Conservation (phyloP, 23 tunicate species). For the Styela plicata region DNA sequence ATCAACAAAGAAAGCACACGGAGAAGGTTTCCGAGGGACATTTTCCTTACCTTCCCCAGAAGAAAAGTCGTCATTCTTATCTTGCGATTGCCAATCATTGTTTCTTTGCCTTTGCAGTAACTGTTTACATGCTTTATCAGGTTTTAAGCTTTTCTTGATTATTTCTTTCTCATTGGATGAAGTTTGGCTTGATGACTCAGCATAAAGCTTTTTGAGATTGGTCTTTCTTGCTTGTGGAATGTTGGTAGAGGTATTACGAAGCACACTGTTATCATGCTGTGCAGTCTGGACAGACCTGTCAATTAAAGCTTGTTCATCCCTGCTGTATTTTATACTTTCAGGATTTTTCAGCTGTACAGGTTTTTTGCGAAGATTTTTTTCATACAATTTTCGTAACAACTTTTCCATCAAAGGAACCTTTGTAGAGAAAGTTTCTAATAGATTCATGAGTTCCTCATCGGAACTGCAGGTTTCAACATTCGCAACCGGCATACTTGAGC, state of each 20-base stretch:
- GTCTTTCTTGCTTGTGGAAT: not conserved
- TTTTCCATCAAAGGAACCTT: conserved; percentile 20
- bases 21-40: not conserved
- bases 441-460: conserved; percentile 23
- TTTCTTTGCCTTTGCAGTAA: not conserved
- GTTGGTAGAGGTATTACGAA: not conserved
- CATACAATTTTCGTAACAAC: conserved; percentile 23
- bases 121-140: not conserved
- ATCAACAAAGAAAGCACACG: conserved; percentile 28
- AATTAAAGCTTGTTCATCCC: not conserved
- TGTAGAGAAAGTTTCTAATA: not conserved
- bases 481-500: not conserved
- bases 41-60: not conserved
- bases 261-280: not conserved
- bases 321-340: not conserved
- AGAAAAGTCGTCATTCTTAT: too few species aligned
- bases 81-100: not conserved
- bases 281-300: conserved; percentile 6
- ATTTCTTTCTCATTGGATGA: not conserved
- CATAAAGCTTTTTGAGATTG: not conserved
- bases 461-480: not conserved
- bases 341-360: not conserved
- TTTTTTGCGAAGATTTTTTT: not conserved
- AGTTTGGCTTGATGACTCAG: conserved; percentile 13
- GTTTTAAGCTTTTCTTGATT: too few species aligned